phyloP scores from a whole-genome alignment of 2,113 vertebrate genomes.

The Sander vitreus region DNA sequence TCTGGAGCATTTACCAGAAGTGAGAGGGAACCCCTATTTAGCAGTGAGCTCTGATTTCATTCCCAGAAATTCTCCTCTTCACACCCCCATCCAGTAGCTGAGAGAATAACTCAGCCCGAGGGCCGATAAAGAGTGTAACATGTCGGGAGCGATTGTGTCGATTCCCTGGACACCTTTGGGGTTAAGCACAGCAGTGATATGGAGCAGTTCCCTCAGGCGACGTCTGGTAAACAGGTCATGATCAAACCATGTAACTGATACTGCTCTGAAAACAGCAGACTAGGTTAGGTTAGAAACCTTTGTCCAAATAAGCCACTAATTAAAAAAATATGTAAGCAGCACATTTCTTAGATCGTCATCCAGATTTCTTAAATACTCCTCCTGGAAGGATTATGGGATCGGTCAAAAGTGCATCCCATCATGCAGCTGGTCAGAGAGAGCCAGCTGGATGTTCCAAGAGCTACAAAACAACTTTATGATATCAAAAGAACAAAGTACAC shows the following conservation, averaged over 20 bases:
- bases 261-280: constrained; percentile 6
- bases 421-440: neutral
- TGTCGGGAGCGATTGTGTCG: constrained; percentile 4
- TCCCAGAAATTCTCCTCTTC: constrained; percentile 60
- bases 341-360: constrained; percentile 35
- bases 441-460: constrained; percentile 25
- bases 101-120: constrained; percentile 7
- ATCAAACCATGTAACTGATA: constrained; percentile 25
- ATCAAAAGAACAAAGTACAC: neutral
- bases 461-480: neutral
- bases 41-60: constrained; percentile 62
- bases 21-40: constrained; percentile 66
- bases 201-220: neutral
- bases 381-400: constrained; percentile 18
- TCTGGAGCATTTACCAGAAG: constrained; percentile 55
- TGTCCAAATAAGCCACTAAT: neutral
- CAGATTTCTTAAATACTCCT: constrained; percentile 21
- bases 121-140: constrained; percentile 16
- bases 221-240: constrained; percentile 15
- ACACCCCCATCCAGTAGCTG: constrained; percentile 25
- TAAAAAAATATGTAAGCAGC: constrained; percentile 13
- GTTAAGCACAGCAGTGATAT: neutral
- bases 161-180: neutral
- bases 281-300: neutral
- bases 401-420: constrained; percentile 14